A percentile compares a stretch with the other conserved stretches of the same genome.
phyloP scores from a whole-genome alignment of 2,113 vertebrate genomes.

The Rhabdomys dilectus region DNA sequence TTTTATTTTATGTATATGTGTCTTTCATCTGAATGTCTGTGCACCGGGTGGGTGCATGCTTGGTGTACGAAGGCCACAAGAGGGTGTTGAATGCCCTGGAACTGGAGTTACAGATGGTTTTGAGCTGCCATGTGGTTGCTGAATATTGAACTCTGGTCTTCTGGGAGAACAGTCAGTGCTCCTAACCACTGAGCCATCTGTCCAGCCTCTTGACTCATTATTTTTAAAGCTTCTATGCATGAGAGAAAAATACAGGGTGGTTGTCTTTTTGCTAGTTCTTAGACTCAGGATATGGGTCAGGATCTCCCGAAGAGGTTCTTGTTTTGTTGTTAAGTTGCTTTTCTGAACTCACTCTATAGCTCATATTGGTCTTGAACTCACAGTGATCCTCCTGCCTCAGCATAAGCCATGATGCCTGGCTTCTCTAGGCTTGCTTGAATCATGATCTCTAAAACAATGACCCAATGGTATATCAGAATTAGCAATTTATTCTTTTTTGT shows the following conservation, averaged over 20 bases:
- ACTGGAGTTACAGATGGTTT: not conserved
- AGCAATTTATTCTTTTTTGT: not conserved
- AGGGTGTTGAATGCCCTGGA: not conserved
- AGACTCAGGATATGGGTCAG: not conserved
- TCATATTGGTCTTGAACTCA: not conserved
- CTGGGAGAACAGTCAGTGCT: not conserved
- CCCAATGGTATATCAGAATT: not conserved
- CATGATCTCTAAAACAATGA: not conserved
- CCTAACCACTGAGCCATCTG: not conserved
- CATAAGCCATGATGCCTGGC: not conserved
- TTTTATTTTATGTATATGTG: not conserved
- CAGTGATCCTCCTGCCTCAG: not conserved
- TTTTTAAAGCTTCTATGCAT: not conserved
- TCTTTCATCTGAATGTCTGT: not conserved
- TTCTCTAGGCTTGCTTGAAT: constrained; percentile 1
- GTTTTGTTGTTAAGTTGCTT: not conserved
- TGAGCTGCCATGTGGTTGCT: not conserved
- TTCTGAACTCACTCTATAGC: not conserved
- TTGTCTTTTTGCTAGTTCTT: not conserved
- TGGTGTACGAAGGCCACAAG: not conserved
- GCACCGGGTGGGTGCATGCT: not conserved
- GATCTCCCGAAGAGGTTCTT: not conserved
- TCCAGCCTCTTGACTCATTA: not conserved
- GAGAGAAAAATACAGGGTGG: not conserved
- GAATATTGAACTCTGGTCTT: not conserved